These are phyloP conservation scores for Serranus cabrilla DNA, from an alignment of 2,797 vertebrate species.

Conservation along the genomic window DNA sequence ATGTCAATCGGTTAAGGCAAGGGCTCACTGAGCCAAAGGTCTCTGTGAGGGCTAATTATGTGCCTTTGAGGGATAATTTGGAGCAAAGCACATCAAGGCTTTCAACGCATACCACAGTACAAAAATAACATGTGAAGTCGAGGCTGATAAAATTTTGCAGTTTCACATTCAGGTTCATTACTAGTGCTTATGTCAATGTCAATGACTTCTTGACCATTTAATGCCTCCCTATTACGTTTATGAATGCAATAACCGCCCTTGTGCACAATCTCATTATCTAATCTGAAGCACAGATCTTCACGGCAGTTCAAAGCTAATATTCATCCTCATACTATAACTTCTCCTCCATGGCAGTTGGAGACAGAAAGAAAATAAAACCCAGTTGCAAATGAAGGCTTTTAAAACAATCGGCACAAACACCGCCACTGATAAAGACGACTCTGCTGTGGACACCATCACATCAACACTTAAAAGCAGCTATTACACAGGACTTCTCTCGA, in stretches of 20 bases:
- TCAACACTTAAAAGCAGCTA: conserved; percentile 42
- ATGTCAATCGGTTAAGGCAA: conserved; percentile 63
- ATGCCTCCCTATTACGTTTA: conserved; percentile 48
- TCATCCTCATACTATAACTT: neutral
- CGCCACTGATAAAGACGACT: conserved; percentile 23
- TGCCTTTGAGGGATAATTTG: conserved; percentile 66
- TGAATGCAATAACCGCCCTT: conserved; percentile 39
- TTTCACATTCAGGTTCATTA: conserved; percentile 63
- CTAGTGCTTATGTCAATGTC: conserved; percentile 68
- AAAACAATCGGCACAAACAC: conserved; percentile 37
- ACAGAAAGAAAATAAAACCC: conserved; percentile 11
- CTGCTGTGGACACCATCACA: conserved; percentile 21
- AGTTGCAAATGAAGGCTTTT: conserved; percentile 8
- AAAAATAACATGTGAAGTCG: conserved; percentile 58
- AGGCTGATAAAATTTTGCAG: conserved; percentile 41
- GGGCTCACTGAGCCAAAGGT: conserved; percentile 63
- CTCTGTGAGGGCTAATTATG: conserved; percentile 70
- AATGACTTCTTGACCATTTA: conserved; percentile 61
- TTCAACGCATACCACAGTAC: conserved; percentile 25
- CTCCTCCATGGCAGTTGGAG: conserved; percentile 8
- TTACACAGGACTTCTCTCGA: conserved; percentile 37
- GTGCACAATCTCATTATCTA: conserved; percentile 42
- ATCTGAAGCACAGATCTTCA: conserved; percentile 30
- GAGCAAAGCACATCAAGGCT: conserved; percentile 42
- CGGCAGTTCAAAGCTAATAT: neutral